phyloP scores from a whole-genome alignment of 2,113 vertebrate species.

The Pelusios castaneus region DNA sequence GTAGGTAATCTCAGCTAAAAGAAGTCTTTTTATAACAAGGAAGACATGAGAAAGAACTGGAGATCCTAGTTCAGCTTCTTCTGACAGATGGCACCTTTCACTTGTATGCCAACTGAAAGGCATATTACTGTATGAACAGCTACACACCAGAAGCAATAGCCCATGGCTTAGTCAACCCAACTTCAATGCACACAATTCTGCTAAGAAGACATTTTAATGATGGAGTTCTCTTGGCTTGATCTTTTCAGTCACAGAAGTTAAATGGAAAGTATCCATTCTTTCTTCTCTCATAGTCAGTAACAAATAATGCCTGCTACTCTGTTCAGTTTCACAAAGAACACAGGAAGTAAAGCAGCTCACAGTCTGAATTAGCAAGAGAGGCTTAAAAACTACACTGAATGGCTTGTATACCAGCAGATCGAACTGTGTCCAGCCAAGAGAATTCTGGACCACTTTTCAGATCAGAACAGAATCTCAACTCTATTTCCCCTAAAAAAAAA shows the following conservation, averaged over 20 bases:
- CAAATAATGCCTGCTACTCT: background rate
- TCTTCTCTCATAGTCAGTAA: conserved; percentile 30
- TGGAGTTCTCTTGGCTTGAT: background rate
- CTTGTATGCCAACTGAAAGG: background rate
- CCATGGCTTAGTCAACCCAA: background rate
- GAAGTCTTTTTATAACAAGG: background rate
- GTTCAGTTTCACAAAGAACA: background rate
- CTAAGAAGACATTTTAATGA: fast-evolving
- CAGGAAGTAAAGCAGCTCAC: background rate
- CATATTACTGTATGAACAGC: background rate
- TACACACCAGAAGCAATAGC: background rate
- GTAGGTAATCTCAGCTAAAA: background rate
- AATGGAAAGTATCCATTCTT: conserved; percentile 39
- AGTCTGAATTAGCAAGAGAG: background rate
- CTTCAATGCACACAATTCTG: background rate
- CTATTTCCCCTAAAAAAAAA: conserved; percentile 60
- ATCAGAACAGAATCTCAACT: conserved; percentile 64
- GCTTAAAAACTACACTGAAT: conserved; percentile 74
- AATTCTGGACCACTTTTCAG: conserved; percentile 64
- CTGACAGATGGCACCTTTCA: background rate
- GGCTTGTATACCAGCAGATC: conserved; percentile 52
- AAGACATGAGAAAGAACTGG: background rate
- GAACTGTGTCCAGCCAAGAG: conserved; percentile 71
- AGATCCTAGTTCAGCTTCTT: background rate
- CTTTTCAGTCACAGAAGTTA: background rate